Base-by-base conservation (phyloP, 2,797 vertebrate genomes). In the Mionectes olivaceus region DNA sequence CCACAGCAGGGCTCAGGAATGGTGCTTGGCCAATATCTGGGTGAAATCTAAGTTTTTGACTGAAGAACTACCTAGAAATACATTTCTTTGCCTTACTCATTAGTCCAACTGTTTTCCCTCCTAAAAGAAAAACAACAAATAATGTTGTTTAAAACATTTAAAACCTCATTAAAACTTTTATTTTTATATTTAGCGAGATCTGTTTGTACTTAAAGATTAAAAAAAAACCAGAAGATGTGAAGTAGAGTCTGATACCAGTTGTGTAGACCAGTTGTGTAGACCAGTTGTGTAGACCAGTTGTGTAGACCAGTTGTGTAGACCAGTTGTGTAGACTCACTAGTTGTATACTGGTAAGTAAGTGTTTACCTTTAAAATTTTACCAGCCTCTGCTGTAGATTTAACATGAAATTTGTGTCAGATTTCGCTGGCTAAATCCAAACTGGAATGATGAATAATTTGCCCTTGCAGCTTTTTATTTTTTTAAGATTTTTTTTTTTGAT, bases 401-500 rank as follows among this genome's bases (percentile, higher is more conserved):
- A 7, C 4, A 5, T 90, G 64, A 95, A 93, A 68, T 82, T 67
- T 84, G 12, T 65, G 23, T 93, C 74, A 77, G 49, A 52, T 39
- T 57, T 69, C 23, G 47, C 50, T 37, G 6, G 69, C 50, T 77
- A 21, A 89, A 90, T 79, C 92, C 44, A 27, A 83, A 0, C 13
- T 25, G 19, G 23, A 25, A 55, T 93, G 83, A 89, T 92, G 56
- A 92, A 80, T 67, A 63, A 80, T 80, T 59, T 73, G 15, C 7
- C 35, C 8, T 64, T 61, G 32, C 19, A 59, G 41, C 17, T 43
- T 47, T 68, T 19, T 41, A 41, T 68, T 19, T 65, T 16, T 11
- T 10, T 21, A 18, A 30, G 9, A 5, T 11, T 39, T 24, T 39
- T 74, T 49, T 32, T 32, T 25, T 25, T n/a, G 8, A 22, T 63